Evolutionary conservation across 1,140 invertebrate species (phyloP), one percentile per base, ranked within the genome.

Genomic region (Drosophila pruinosa): DNA sequence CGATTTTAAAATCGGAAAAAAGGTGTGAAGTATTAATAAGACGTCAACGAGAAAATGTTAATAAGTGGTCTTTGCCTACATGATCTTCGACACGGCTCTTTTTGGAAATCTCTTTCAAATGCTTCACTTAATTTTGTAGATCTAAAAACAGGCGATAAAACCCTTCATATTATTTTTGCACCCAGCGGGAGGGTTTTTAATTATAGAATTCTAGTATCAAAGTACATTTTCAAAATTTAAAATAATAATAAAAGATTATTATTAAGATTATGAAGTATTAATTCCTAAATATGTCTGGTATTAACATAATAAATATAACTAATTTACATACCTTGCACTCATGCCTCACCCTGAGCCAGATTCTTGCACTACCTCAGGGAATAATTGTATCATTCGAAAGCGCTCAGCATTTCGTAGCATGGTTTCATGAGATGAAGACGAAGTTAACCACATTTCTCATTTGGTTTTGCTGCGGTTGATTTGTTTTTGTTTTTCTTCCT

Each of bases 11-110:
- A 53, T 61, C 82, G 62, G 65, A 78, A 65, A 78, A 78, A 82
- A 88, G 83, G 82, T 88, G 82, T 88, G 82, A 88, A 88, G 82
- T 88, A 88, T 88, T 88, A 88, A 88, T 88, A 88, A 88, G 82
- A 88, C 86, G 82, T 88, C 78, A 88, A 88, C 72, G 75, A 67
- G 75, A 82, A 88, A 88, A 88, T 88, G 82, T 88, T 82, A 88
- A 81, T 81, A 86, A 88, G 82, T 78, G 70, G 76, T 19, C 65
- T 78, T 69, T 45, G 43, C 24, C 45, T 43, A 65, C 59, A 57
- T 75, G 65, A 56, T 62, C 65, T 69, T 69, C 38, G 12, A 62
- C 34, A 45, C 34, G 68, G 52, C 36, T 56, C 50, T 59, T 63
- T 50, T 68, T 78, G 22, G 71, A 47, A 69, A 26, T 43, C 63